A percentile compares a stretch with the other conserved stretches of the same genome.
Evolutionary conservation across 1,140 invertebrate species (phyloP).

Genomic region (Melitaea cinxia): DNA sequence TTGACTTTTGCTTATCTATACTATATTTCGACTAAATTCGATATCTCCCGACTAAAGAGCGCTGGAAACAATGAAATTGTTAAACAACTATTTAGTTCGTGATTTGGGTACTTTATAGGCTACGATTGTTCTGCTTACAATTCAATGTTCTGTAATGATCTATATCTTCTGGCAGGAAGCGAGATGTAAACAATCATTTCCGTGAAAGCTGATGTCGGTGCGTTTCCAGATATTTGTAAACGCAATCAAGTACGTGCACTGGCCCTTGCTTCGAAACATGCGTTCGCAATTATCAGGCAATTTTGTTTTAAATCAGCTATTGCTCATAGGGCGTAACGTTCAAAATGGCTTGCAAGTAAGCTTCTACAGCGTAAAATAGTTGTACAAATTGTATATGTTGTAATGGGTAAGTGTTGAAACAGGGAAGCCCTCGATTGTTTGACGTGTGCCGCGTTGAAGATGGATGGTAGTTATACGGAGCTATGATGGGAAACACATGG

Average conservation of each 20-base stretch:
- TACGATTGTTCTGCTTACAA: conserved; percentile 18
- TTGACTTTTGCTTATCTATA: no score
- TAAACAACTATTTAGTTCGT: not conserved
- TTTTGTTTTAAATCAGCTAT: conserved; percentile 1
- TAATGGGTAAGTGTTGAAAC: conserved; percentile 62
- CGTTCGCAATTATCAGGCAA: conserved; percentile 2
- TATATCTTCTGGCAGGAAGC: conserved; percentile 41
- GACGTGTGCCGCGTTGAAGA: conserved; percentile 49
- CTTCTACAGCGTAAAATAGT: conserved; percentile 41
- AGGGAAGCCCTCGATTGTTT: conserved; percentile 52
- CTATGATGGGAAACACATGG: conserved; percentile 30
- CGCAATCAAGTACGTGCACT: conserved; percentile 36
- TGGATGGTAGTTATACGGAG: conserved; percentile 42
- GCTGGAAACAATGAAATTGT: conserved; percentile 1
- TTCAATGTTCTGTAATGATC: conserved; percentile 25
- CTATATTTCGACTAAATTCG: not conserved
- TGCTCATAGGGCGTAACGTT: conserved; percentile 9
- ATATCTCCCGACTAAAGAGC: not conserved
- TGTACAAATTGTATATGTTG: conserved; percentile 48
- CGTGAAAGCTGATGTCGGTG: conserved; percentile 42
- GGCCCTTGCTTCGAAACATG: conserved; percentile 14
- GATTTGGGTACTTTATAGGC: conserved; percentile 5
- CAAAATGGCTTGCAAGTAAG: conserved; percentile 28
- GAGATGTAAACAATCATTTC: conserved; percentile 47
- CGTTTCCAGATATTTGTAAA: conserved; percentile 43